Percentiles rank a stretch among this genome's conserved stretches.
phyloP scores from a whole-genome alignment of 2,113 vertebrate species.

The Crocuta crocuta region DNA sequence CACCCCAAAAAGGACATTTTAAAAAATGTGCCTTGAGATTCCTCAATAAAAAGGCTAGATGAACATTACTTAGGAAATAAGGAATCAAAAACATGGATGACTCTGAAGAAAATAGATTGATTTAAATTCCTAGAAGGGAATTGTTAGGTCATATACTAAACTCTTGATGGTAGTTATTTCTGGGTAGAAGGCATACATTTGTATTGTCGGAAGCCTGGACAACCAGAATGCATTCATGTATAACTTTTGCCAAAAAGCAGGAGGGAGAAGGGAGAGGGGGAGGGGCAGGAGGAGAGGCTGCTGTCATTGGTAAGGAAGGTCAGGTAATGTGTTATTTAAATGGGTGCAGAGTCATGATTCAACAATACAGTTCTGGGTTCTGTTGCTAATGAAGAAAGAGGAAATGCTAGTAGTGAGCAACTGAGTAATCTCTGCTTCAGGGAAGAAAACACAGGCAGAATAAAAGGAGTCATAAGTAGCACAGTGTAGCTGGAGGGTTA shows the following conservation, averaged over 20 bases:
- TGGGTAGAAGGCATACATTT: background rate
- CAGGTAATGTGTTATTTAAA: constrained; percentile 1
- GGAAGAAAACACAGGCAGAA: background rate
- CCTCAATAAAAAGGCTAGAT: background rate
- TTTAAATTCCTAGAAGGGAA: background rate
- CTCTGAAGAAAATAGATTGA: background rate
- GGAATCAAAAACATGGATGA: background rate
- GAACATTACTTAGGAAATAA: background rate
- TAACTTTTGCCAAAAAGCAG: background rate
- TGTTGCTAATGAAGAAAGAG: background rate
- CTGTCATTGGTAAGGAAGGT: background rate
- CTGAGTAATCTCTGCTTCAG: background rate
- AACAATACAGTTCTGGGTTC: background rate
- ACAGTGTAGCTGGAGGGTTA: background rate
- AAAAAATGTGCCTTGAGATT: background rate
- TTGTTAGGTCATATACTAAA: background rate
- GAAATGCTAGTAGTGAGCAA: background rate
- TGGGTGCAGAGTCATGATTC: background rate
- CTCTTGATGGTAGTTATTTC: background rate
- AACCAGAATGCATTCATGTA: background rate
- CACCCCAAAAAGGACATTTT: background rate
- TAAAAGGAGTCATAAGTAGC: background rate
- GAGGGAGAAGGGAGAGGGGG: background rate
- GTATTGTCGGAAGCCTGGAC: background rate
- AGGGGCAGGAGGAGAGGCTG: background rate